Base-by-base conservation (phyloP, 2,888 invertebrate species). In the Mimumesa dahlbomi region DNA sequence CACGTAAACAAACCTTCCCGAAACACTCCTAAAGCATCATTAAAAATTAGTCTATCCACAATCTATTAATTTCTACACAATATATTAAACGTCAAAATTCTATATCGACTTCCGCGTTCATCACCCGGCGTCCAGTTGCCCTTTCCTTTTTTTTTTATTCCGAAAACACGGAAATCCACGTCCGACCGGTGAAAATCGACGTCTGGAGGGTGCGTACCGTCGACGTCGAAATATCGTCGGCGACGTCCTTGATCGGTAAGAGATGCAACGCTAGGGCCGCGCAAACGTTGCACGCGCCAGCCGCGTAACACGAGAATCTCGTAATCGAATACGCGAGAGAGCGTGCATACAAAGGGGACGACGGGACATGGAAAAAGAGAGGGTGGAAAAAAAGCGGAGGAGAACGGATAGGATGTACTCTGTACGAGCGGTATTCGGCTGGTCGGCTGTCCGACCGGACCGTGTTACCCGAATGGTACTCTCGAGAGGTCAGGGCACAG, bases 281-380 rank as follows among this genome's bases (percentile, higher is more conserved):
- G 59, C 40, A 69, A 62, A 62, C 62, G 67, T 69, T 79, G 79
- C 79, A 79, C 78, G 79, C 79, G 78, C 73, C 65, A 22, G 73
- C 49, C 65, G 68, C 75, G 80, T 80, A 82, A 80, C 57, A 71
- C 73, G 77, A 78, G 77, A 76, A 67, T 63, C 66, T 42, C 70
- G 77, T 83, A 81, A 82, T 82, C 82, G 79, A 83, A 81, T 83
- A 83, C 81, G 73, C 69, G 68, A 52, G 69, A 70, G 70, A 75
- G 72, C 53, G 75, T 45, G 54, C 52, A 56, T 43, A 69, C 69
- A 74, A 73, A 70, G 61, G 63, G 49, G 77, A 75, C 82, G 75
- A 75, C 67, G 65, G 58, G 56, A 61, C 38, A 57, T 54, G 52
- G 62, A 68, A 43, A 73, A 71, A 65, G 40, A 52, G 74, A 53